Percentiles rank a stretch among this genome's conserved stretches.
These are phyloP conservation scores for Campopleginae sp. DNA, from an alignment of 2,888 invertebrate species.

Conservation along the genomic window DNA sequence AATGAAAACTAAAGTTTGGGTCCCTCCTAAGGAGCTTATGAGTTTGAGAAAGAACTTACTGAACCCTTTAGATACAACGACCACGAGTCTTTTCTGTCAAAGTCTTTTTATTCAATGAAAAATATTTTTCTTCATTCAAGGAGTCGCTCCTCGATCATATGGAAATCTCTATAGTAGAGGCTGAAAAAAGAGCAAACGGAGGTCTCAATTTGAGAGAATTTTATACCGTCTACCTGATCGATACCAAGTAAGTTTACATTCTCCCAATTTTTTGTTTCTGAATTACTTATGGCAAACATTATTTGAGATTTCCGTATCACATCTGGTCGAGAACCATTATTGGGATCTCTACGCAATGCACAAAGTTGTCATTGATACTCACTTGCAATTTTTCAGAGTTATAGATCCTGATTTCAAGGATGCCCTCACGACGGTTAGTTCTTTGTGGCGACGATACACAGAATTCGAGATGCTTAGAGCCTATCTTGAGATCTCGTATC, in stretches of 20 bases:
- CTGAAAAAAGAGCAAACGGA: conserved; percentile 91
- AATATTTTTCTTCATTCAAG: conserved; percentile 79
- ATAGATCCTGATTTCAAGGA: conserved; percentile 87
- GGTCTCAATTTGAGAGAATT: conserved; percentile 91
- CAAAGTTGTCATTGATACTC: too few relatives aligned
- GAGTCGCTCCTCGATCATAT: conserved; percentile 89
- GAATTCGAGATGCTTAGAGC: conserved; percentile 93
- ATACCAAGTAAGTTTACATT: conserved; percentile 88
- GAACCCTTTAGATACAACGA: not conserved
- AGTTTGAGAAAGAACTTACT: not conserved
- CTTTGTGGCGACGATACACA: conserved; percentile 92
- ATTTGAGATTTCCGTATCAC: not conserved
- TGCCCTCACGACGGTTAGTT: conserved; percentile 87
- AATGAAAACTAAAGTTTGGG: not conserved
- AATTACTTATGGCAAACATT: not conserved
- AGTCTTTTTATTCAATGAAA: not conserved
- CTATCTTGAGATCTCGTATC: conserved; percentile 91
- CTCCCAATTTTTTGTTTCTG: not conserved
- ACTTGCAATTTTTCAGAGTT: conserved; percentile 85
- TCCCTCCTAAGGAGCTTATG: not conserved
- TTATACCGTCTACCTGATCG: conserved; percentile 91
- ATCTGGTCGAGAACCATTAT: not conserved
- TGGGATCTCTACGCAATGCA: not conserved
- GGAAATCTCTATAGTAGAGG: conserved; percentile 91
- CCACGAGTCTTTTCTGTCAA: too few relatives aligned